These are phyloP conservation scores for Eleutherodactylus coqui DNA, from an alignment of 2,797 vertebrate genomes.

Conservation along the genomic window DNA sequence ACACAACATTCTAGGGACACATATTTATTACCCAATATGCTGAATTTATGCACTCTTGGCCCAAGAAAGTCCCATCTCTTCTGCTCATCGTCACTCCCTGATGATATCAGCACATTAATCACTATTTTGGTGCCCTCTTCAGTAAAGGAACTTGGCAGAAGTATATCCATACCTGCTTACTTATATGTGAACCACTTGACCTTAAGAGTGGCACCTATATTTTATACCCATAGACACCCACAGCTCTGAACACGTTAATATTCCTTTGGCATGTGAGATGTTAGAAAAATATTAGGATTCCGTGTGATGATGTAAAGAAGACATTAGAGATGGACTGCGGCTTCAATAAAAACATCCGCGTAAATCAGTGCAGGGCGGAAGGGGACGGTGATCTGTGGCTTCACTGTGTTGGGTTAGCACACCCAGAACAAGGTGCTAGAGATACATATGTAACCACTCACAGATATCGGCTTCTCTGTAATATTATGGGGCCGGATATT, in stretches of 20 bases:
- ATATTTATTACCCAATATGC: too few species aligned
- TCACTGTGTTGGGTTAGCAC: slow-evolving; percentile 21
- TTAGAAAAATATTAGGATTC: not conserved
- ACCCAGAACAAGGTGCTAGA: not conserved
- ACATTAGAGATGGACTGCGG: not conserved
- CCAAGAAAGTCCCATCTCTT: not conserved
- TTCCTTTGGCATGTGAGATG: not conserved
- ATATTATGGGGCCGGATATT: too few species aligned
- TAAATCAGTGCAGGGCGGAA: slow-evolving; percentile 22
- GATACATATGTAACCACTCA: not conserved
- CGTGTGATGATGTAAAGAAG: slow-evolving; percentile 5
- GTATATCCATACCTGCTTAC: not conserved
- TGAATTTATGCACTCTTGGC: too few species aligned
- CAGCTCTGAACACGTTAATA: slow-evolving; percentile 5
- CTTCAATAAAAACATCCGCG: slow-evolving; percentile 51
- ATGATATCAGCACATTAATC: too few species aligned
- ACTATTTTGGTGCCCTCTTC: too few species aligned
- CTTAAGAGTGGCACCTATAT: not conserved
- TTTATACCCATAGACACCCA: not conserved
- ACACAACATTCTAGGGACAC: too few species aligned
- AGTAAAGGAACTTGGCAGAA: not conserved
- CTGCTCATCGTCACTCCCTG: too few species aligned
- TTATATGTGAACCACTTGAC: not conserved
- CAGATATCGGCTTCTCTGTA: not conserved
- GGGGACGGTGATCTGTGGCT: not conserved